Evolutionary conservation across 2,888 invertebrate species (phyloP), one percentile per base, ranked within the genome.

Genomic region (Hipparchia sbordonii): DNA sequence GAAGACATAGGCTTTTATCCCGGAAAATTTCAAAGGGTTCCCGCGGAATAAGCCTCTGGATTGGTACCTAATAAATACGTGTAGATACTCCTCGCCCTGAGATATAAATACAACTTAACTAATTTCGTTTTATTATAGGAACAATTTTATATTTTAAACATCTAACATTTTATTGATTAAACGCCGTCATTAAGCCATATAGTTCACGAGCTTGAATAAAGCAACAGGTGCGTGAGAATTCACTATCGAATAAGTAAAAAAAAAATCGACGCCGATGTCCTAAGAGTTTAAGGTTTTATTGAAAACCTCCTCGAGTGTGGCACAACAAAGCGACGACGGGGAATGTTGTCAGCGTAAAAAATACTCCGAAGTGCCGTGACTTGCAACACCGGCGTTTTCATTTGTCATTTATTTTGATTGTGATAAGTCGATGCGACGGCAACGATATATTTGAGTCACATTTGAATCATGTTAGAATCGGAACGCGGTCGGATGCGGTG

Each of bases 341-440:
- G 88, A 89, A 88, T 87, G 88, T 87, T 87, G 85, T 84, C 82
- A 83, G 82, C 82, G 82, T 86, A 87, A 87, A 85, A 85, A 91
- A 89, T 85, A 87, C 84, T 84, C 82, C 65, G 79, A 80, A 77
- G 80, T 77, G 79, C 77, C 85, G 84, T 94, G 94, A 94, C 94
- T 94, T 93, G 94, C 94, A 89, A 87, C 84, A 86, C 82, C 83
- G 84, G 81, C 85, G 86, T 89, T 92, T 92, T 89, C 93, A 93
- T 94, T 91, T 94, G 94, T 94, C 94, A 94, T 94, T 93, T 93
- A 93, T 94, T 94, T 93, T 94, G 94, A 93, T 94, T 93, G 92
- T 92, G 91, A 89, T 93, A 92, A 92, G 88, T 87, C 84, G 84
- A 81, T 82, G 83, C 82, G 87, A 87, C 85, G 82, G 78, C 68